Evolutionary conservation across 2,113 vertebrate genomes (phyloP).

Genomic region (Channa argus): DNA sequence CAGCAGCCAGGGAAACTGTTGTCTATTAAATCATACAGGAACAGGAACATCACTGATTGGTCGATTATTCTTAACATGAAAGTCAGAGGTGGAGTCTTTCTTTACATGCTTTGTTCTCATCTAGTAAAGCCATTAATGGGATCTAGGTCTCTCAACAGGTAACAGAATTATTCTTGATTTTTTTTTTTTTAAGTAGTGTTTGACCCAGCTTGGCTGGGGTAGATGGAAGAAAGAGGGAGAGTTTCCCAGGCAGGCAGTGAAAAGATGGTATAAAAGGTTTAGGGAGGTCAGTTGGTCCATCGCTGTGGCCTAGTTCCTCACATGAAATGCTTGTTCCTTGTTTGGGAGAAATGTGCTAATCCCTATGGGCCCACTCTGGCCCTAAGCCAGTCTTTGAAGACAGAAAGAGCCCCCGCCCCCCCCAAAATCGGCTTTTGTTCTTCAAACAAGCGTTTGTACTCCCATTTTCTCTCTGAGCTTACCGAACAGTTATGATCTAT

Average conservation of each 20-base stretch:
- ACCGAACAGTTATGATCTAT: conserved; percentile 44
- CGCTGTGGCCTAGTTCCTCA: conserved; percentile 61
- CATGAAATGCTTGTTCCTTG: conserved; percentile 70
- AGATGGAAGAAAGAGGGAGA: conserved; percentile 4
- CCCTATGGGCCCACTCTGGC: conserved; percentile 51
- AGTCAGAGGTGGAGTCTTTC: too few species aligned
- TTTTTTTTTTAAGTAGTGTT: not conserved
- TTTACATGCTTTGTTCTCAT: not conserved
- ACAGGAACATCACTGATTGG: too few species aligned
- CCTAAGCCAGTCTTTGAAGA: conserved; percentile 60
- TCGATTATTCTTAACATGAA: too few species aligned
- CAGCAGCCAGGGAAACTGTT: too few species aligned
- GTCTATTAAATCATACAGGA: too few species aligned
- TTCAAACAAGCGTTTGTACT: conserved; percentile 65
- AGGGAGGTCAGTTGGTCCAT: conserved; percentile 61
- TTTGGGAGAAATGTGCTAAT: conserved; percentile 75
- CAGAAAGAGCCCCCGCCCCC: conserved; percentile 28
- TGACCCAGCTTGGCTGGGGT: conserved; percentile 8
- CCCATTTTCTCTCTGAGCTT: conserved; percentile 46
- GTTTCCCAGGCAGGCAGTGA: conserved; percentile 55
- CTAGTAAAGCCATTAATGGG: not conserved
- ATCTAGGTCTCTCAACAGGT: not conserved
- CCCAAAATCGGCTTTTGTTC: conserved; percentile 63
- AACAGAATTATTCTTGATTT: not conserved
- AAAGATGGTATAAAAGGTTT: conserved; percentile 41